Conservation (phyloP, 2,888 invertebrate species). For the Seira musarum region DNA sequence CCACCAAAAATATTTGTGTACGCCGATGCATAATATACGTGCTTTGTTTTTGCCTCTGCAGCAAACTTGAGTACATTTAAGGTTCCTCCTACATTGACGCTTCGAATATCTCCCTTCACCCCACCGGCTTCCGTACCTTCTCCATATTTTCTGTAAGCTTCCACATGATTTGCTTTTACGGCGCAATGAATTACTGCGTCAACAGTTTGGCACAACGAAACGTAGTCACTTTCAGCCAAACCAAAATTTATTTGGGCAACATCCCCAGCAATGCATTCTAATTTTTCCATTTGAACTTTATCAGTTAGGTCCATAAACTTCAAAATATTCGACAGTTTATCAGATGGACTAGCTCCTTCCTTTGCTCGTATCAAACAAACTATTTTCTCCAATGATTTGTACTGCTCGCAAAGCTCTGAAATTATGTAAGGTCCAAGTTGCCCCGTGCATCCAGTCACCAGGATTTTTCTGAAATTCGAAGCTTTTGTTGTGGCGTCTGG, state of each 20-base stretch:
- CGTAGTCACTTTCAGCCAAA: constrained; percentile 29
- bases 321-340: constrained; percentile 9
- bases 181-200: constrained; percentile 61
- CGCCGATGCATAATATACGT: constrained; percentile 47
- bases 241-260: constrained; percentile 40
- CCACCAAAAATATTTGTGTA: constrained; percentile 17
- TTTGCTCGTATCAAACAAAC: constrained; percentile 35
- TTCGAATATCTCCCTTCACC: constrained; percentile 28
- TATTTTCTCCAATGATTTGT: constrained; percentile 21
- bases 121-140: background rate
- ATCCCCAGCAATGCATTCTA: constrained; percentile 29
- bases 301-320: background rate
- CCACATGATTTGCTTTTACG: constrained; percentile 48
- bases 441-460: constrained; percentile 49
- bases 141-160: constrained; percentile 44
- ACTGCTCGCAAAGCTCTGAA: background rate
- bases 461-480: constrained; percentile 28
- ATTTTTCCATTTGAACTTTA: constrained; percentile 8
- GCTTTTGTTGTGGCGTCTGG: background rate
- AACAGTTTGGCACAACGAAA: constrained; percentile 28
- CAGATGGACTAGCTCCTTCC: background rate
- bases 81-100: constrained; percentile 43
- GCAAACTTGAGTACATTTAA: constrained; percentile 52
- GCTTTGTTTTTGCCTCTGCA: constrained; percentile 31
- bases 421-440: constrained; percentile 46